These are phyloP conservation scores for Acomys russatus DNA, from an alignment of 2,797 vertebrate genomes.

Conservation along the genomic window DNA sequence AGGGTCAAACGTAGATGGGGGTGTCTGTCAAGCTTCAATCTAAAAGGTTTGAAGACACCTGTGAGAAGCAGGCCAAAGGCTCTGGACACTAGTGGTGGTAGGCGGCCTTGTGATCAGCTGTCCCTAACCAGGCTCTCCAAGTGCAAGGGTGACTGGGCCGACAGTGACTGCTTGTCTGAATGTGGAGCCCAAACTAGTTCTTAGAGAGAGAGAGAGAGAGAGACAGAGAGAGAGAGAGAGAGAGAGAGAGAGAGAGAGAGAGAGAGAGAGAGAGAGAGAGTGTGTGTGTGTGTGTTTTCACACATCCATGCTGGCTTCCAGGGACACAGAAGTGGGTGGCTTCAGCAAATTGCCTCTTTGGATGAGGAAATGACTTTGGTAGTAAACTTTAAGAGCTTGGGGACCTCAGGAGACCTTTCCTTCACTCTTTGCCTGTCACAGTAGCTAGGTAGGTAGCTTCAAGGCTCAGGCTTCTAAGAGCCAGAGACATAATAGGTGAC, in stretches of 20 bases:
- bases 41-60: neutral
- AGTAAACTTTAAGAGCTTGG: fast-evolving
- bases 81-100: fast-evolving
- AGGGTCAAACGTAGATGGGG: neutral
- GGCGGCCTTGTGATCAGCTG: neutral
- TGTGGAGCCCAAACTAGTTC: neutral
- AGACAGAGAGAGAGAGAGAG: no score
- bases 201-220: neutral
- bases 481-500: neutral
- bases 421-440: neutral
- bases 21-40: neutral
- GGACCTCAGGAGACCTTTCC: neutral
- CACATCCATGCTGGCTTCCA: neutral
- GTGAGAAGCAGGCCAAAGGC: neutral
- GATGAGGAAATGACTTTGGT: fast-evolving
- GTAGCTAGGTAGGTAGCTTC: neutral
- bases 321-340: neutral
- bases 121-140: neutral
- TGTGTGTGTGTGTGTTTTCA: no score
- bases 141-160: neutral
- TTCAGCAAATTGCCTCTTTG: fast-evolving
- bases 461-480: neutral
- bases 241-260: neutral
- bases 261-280: neutral
- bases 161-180: neutral